Evolutionary conservation across 2,888 invertebrate genomes (phyloP).

Genomic region (Acanthacorydalis orientalis): DNA sequence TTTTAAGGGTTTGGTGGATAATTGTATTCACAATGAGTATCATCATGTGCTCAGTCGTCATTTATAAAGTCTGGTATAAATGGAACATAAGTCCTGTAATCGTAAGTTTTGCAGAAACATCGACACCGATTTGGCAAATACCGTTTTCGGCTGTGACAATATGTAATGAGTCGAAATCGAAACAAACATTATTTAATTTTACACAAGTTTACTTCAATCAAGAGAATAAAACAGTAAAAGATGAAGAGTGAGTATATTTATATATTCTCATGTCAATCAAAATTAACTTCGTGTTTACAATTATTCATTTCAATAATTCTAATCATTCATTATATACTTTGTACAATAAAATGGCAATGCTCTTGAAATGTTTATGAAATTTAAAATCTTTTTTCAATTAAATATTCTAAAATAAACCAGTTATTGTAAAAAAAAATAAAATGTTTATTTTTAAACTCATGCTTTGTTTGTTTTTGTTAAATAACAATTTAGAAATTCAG

Average conservation of each 20-base stretch:
- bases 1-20: conserved; percentile 42
- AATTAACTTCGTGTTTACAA: too few relatives aligned
- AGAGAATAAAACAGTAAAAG: neutral
- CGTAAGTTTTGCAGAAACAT: conserved; percentile 57
- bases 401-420: too few relatives aligned
- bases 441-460: too few relatives aligned
- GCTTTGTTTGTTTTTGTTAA: too few relatives aligned
- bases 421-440: too few relatives aligned
- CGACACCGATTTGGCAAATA: conserved; percentile 51
- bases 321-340: too few relatives aligned
- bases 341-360: too few relatives aligned
- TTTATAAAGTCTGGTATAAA: conserved; percentile 47
- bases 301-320: too few relatives aligned
- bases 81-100: conserved; percentile 57
- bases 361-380: too few relatives aligned
- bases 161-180: conserved; percentile 33
- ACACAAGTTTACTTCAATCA: conserved; percentile 22
- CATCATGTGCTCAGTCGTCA: conserved; percentile 39
- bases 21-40: conserved; percentile 40
- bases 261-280: too few relatives aligned
- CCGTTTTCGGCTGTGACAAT: conserved; percentile 25
- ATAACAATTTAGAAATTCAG: too few relatives aligned
- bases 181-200: conserved; percentile 44
- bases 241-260: neutral
- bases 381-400: too few relatives aligned